These are phyloP conservation scores for Strigamia maritima DNA, from an alignment of 2,888 invertebrate species.

Conservation along the genomic window DNA sequence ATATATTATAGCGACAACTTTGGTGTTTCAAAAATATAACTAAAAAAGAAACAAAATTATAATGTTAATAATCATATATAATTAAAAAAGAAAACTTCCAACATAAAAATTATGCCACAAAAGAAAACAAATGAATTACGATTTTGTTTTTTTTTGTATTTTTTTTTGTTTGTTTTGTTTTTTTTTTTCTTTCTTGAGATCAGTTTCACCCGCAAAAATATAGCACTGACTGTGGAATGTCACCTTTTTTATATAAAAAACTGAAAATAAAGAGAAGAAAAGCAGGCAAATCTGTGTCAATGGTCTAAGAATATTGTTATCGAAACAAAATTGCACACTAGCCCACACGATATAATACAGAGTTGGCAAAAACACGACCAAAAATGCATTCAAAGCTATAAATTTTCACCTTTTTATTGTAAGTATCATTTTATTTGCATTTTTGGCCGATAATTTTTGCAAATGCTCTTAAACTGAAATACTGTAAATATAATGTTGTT, in stretches of 20 bases:
- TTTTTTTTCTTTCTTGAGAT: neutral
- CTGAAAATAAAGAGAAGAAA: neutral
- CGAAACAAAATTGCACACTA: constrained; percentile 23
- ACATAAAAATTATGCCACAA: constrained; percentile 14
- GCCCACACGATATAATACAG: neutral
- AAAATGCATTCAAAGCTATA: neutral
- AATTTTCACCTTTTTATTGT: neutral
- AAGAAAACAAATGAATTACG: neutral
- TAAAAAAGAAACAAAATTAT: neutral
- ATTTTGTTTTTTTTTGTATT: neutral
- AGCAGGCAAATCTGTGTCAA: constrained; percentile 9
- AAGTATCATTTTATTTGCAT: neutral
- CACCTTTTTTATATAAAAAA: neutral
- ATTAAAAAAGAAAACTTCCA: neutral
- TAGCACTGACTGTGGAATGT: constrained; percentile 23
- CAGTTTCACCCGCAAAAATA: constrained; percentile 18
- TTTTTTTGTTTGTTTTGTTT: neutral
- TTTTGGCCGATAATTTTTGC: neutral
- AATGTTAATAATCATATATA: neutral
- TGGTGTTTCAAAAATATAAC: neutral
- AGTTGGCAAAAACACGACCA: neutral
- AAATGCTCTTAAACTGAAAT: neutral
- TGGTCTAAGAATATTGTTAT: neutral
- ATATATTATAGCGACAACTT: constrained; percentile 15
- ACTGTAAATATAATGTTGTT: neutral